Percentiles rank a stretch among this genome's conserved stretches.
These are phyloP conservation scores for Psilopogon haemacephalus DNA, from an alignment of 2,113 vertebrate genomes.

Conservation along the genomic window DNA sequence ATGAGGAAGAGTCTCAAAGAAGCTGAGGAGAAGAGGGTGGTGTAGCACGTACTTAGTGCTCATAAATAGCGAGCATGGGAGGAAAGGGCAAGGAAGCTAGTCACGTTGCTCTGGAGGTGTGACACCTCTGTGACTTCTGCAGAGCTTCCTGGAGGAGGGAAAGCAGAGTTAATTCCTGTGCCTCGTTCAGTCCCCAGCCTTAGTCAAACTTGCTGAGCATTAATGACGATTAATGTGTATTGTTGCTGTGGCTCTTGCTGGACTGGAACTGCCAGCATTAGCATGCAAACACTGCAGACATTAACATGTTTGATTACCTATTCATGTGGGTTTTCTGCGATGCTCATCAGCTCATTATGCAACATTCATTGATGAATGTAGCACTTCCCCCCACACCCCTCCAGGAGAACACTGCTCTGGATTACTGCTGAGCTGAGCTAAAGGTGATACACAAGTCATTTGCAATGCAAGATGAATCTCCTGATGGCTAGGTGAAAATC, in stretches of 20 bases:
- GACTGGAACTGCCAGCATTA: constrained; percentile 26
- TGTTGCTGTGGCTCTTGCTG: background rate
- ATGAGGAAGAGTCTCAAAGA: constrained; percentile 11
- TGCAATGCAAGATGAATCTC: background rate
- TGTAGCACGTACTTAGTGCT: background rate
- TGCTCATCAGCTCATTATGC: constrained; percentile 1
- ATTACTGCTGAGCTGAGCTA: background rate
- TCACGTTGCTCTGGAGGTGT: background rate
- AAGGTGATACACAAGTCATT: background rate
- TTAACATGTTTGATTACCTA: constrained; percentile 57
- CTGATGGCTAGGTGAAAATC: background rate
- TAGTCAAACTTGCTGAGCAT: background rate
- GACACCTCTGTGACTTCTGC: background rate
- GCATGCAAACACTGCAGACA: background rate
- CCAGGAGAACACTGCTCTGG: background rate
- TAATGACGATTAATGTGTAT: background rate
- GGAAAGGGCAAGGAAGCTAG: background rate
- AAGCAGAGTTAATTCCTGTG: background rate
- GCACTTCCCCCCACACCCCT: background rate
- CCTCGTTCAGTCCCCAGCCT: background rate
- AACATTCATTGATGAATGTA: background rate
- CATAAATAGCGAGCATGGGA: background rate
- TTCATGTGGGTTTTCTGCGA: background rate
- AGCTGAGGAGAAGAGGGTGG: background rate
- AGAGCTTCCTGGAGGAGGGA: background rate